phyloP scores from a whole-genome alignment of 2,797 vertebrate species.

The Cottoperca gobio region DNA sequence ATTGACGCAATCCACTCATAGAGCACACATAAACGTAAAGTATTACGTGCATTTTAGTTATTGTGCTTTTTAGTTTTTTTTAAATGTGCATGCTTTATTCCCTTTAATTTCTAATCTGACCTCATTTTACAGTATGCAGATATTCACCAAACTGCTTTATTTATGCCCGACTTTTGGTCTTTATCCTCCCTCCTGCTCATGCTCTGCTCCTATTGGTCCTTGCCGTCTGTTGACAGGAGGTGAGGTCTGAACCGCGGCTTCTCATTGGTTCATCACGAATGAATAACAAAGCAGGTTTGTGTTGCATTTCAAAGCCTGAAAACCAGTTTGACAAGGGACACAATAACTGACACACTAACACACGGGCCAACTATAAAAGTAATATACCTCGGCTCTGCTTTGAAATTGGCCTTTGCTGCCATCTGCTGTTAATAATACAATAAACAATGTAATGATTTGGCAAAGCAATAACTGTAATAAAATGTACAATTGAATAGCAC shows the following conservation, averaged over 20 bases:
- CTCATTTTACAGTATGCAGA: fast-evolving
- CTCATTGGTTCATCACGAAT: slow-evolving; percentile 48
- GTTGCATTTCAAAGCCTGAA: too few relatives aligned
- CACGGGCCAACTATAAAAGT: background rate
- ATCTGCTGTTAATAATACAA: too few relatives aligned
- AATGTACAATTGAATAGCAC: background rate
- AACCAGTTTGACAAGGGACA: background rate
- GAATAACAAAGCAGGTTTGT: slow-evolving; percentile 4
- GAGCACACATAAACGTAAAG: background rate
- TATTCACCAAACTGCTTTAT: fast-evolving
- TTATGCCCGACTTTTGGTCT: slow-evolving; percentile 1
- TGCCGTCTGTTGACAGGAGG: slow-evolving; percentile 37
- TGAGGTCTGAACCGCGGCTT: background rate
- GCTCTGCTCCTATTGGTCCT: slow-evolving; percentile 54
- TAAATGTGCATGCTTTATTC: background rate
- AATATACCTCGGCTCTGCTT: fast-evolving
- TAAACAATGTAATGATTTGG: background rate
- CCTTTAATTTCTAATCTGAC: background rate
- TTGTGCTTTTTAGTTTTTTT: background rate
- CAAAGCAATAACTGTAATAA: background rate
- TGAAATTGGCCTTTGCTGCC: slow-evolving; percentile 43
- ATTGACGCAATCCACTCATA: slow-evolving; percentile 21
- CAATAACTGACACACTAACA: background rate
- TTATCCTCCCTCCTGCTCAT: background rate
- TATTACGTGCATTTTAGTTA: background rate